Evolutionary conservation across 2,888 invertebrate species (phyloP), one percentile per base, ranked within the genome.

Genomic region (Eudasyphora cyanicolor): DNA sequence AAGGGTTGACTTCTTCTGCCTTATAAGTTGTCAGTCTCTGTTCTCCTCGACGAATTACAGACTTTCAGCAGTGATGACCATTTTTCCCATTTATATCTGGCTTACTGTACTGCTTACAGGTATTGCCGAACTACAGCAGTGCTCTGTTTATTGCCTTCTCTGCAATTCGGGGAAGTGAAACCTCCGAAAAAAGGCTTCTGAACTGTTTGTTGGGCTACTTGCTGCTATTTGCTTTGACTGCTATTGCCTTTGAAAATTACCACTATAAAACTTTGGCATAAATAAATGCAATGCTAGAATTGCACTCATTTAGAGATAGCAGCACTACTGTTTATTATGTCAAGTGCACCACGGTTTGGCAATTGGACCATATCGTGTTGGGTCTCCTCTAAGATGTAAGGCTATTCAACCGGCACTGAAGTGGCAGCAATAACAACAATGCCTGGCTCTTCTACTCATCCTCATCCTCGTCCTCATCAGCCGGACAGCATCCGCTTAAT

Each of bases 261-360:
- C 79, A 79, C 54, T 38, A 57, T 73, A 49, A 69, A 76, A 45
- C 45, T 69, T 73, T 71, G 35, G 32, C 4, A 60, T 42, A 71
- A 71, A 78, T 78, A 35, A 62, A 51, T 24, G 60, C 60, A 71
- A 70, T 71, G 32, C n/a, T 60, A 62, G 51, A 62, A 71, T 77
- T 71, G 17, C 77, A 49, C 62, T 77, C 77, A 77, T 70, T 76
- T 76, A 42, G 57, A 57, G 69, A 42, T 42, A 19, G 12, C 19
- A 12, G 14, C 29, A 2, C n/a, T 27, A 4, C 14, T 14, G 17
- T 62, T 49, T 70, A 64, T 64, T 35, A 64, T 64, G 64, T 38
- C 64, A 64, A 64, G 64, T 64, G 64, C 29, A 64, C 35, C 32
- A 64, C 21, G 64, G 17, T 19, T 38, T 17, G 54, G 32, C 19